Evolutionary conservation across 2,888 invertebrate genomes (phyloP), one percentile per base, ranked within the genome.

Genomic region (Caenorhabditis angaria): DNA sequence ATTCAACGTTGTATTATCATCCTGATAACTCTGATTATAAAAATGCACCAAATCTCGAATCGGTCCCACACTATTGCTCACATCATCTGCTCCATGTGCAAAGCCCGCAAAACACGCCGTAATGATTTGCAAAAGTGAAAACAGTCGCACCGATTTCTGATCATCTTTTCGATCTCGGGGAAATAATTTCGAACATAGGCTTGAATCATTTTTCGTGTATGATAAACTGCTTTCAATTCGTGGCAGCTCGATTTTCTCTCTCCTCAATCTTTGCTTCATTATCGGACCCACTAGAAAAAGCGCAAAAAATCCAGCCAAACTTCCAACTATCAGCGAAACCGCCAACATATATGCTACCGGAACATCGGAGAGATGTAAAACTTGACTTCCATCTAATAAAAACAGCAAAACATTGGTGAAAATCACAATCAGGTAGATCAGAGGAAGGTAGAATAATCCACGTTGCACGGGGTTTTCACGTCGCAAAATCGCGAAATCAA

Each of bases 1-100:
- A 61, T 66, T 66, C 50, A 66, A 20, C 3, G 55, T 28, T 0
- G 66, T 66, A 20, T 66, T 66, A 14, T 71, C 62, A 1, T 63
- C 65, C 35, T 51, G 72, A 64, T 67, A 67, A 22, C 51, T 61
- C 29, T 72, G 53, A 51, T 72, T 72, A 28, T 72, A 72, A 56
- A 72, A 64, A 0, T 61, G 48, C 2, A 72, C 51, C 28, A 72
- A 55, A 51, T 72, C 72, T 6, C 63, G 14, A 28, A 72, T 61
- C 6, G 72, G 72, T 4, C 48, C 59, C 2, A 72, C 65, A 29
- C 64, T 60, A 29, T 67, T 67, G 35, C 72, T 41, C 72, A 97
- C 97, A 89, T 99, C 97, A 88, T 99, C 97, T 20, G 97, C 97
- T 28, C 97, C 97, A 87, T 99, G 97, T 18, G 97, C 97, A 88